These are phyloP conservation scores for Synergus japonicus DNA, from an alignment of 2,888 invertebrate species.

Conservation along the genomic window DNA sequence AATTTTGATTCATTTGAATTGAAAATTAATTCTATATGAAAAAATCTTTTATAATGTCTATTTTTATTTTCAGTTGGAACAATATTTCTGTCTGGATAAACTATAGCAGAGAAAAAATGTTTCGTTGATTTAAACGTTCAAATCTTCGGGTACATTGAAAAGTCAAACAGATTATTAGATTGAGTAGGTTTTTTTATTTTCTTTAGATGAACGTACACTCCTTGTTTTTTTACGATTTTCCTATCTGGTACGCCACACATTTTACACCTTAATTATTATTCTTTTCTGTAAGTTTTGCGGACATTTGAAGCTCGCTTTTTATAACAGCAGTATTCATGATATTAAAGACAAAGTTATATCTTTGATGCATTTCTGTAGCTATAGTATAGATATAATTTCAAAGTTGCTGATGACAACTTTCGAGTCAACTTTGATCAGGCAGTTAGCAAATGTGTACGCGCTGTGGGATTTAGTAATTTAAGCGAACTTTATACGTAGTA, in stretches of 20 bases:
- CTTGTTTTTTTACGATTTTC: slow-evolving; percentile 6
- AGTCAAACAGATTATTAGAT: background rate
- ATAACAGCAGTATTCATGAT: background rate
- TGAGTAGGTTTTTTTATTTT: slow-evolving; percentile 38
- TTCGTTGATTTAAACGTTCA: too few relatives aligned
- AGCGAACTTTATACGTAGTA: slow-evolving; percentile 11
- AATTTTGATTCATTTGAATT: too few relatives aligned
- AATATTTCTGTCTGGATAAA: too few relatives aligned
- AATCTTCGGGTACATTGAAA: background rate
- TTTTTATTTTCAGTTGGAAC: too few relatives aligned
- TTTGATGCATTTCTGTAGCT: slow-evolving; percentile 11
- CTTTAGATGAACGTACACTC: slow-evolving; percentile 38
- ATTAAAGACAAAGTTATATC: slow-evolving; percentile 26
- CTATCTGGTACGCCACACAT: slow-evolving; percentile 26
- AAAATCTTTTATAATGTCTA: too few relatives aligned
- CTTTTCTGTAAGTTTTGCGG: slow-evolving; percentile 19
- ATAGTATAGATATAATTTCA: slow-evolving; percentile 12
- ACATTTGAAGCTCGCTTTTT: slow-evolving; percentile 30
- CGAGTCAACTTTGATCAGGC: background rate
- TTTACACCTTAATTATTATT: slow-evolving; percentile 23
- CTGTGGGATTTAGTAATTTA: slow-evolving; percentile 17
- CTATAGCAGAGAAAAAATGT: too few relatives aligned
- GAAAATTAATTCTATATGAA: too few relatives aligned
- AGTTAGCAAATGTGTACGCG: slow-evolving; percentile 8
- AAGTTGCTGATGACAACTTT: background rate